Evolutionary conservation across 2,888 invertebrate genomes (phyloP).

Genomic region (Aphodius sticticus): DNA sequence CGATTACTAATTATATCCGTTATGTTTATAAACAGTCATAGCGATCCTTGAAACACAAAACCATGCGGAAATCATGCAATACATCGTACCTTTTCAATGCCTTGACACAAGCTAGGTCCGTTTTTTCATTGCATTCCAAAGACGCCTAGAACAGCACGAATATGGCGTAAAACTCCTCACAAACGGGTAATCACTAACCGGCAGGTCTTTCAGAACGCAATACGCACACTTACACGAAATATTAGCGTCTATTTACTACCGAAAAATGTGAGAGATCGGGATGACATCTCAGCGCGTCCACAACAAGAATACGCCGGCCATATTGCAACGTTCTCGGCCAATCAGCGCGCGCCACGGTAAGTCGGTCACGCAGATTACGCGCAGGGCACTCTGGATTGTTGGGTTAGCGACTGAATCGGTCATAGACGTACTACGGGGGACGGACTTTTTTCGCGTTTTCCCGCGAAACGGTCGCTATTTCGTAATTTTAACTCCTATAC

Average conservation of each 20-base stretch:
- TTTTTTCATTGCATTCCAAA: not conserved
- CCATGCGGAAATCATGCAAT: too few species aligned
- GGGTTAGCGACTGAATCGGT: too few species aligned
- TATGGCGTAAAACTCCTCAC: not conserved
- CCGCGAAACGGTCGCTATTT: too few species aligned
- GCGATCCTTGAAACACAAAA: too few species aligned
- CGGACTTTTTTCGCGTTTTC: too few species aligned
- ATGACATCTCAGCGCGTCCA: not conserved
- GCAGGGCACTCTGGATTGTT: too few species aligned
- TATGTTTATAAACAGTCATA: too few species aligned
- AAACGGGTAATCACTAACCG: not conserved
- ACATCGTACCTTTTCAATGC: too few species aligned
- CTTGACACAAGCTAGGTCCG: too few species aligned
- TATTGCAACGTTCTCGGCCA: not conserved
- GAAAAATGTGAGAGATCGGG: not conserved
- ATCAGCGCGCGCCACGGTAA: not conserved
- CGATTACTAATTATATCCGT: too few species aligned
- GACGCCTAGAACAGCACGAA: not conserved
- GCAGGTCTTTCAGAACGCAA: not conserved
- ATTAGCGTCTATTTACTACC: not conserved
- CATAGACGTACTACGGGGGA: too few species aligned
- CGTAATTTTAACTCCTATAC: too few species aligned
- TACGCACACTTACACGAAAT: not conserved
- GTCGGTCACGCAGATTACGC: not conserved
- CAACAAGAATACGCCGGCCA: not conserved